Percentiles rank a stretch among this genome's conserved stretches.
Evolutionary conservation across 2,888 invertebrate species (phyloP).

Genomic region (Diploptera punctata): DNA sequence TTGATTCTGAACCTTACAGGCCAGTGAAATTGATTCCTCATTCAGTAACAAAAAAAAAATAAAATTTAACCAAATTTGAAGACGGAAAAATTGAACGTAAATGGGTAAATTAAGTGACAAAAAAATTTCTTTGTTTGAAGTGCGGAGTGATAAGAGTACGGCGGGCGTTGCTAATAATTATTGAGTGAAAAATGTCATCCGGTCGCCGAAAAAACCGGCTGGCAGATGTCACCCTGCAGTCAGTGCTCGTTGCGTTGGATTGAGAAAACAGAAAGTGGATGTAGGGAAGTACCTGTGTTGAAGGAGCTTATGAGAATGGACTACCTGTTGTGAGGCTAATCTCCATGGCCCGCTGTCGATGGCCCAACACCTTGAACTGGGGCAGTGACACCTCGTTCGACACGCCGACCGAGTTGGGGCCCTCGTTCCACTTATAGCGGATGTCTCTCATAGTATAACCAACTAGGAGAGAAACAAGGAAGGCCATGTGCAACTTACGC

Average conservation of each 20-base stretch:
- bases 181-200: neutral
- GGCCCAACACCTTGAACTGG: constrained; percentile 97
- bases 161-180: neutral
- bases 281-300: neutral
- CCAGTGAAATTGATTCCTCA: too few species aligned
- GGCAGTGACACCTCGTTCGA: constrained; percentile 96
- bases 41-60: too few species aligned
- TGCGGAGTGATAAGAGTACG: too few species aligned
- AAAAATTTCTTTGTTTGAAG: too few species aligned
- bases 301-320: constrained; percentile 42
- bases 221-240: neutral
- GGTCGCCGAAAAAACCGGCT: neutral
- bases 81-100: too few species aligned
- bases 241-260: too few species aligned
- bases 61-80: too few species aligned
- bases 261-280: neutral
- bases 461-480: constrained; percentile 65
- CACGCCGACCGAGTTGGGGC: constrained; percentile 93
- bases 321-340: constrained; percentile 97
- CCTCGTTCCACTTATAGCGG: constrained; percentile 97
- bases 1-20: too few species aligned
- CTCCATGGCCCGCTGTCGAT: constrained; percentile 94
- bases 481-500: constrained; percentile 29
- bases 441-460: constrained; percentile 98
- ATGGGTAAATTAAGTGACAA: too few species aligned